Conservation (phyloP, 2,113 vertebrate genomes). For the Sisor rabdophorus region DNA sequence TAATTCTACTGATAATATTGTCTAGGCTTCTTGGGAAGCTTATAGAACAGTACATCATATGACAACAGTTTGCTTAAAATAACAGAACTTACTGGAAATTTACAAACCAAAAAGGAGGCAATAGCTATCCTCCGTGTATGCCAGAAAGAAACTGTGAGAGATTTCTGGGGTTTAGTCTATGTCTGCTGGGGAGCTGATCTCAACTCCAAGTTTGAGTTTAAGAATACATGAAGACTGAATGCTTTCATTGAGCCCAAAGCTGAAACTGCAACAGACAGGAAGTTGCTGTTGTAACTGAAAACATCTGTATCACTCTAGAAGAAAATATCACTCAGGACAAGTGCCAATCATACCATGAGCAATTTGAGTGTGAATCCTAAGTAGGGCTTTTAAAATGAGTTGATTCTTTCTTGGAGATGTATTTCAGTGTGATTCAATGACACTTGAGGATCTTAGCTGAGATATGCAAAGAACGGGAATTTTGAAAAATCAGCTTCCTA, state of each 20-base stretch:
- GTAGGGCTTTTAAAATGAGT: background rate
- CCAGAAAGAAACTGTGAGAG: constrained; percentile 4
- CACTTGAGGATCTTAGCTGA: background rate
- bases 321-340: background rate
- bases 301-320: background rate
- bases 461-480: too few relatives aligned
- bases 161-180: constrained; percentile 12
- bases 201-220: constrained; percentile 30
- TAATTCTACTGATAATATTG: background rate
- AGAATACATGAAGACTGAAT: constrained; percentile 44
- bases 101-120: background rate
- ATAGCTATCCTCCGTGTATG: background rate
- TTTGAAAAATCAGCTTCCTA: too few relatives aligned
- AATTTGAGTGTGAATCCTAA: constrained; percentile 3
- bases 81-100: background rate
- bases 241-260: constrained; percentile 30
- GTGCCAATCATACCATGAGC: constrained; percentile 1
- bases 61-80: background rate
- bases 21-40: background rate
- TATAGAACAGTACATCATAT: background rate
- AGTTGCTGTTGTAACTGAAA: constrained; percentile 38
- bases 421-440: constrained; percentile 17
- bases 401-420: background rate
- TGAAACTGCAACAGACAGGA: constrained; percentile 12
- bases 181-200: constrained; percentile 16